These are phyloP conservation scores for Cephus rjabovi DNA, from an alignment of 2,888 invertebrate species.

Conservation along the genomic window DNA sequence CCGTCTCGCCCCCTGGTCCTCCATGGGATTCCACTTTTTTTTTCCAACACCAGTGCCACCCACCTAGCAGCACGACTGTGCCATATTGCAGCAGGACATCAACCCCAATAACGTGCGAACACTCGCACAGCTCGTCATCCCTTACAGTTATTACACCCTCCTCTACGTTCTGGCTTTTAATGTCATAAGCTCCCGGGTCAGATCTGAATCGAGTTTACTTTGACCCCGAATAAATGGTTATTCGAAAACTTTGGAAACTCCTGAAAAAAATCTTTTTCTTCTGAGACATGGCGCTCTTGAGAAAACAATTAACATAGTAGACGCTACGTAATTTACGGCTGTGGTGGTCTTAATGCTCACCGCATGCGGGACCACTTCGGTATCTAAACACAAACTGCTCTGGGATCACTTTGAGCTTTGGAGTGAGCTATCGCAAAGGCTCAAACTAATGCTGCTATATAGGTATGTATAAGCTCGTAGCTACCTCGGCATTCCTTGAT, in stretches of 20 bases:
- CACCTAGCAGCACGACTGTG: neutral
- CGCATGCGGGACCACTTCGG: neutral
- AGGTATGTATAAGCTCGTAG: constrained; percentile 2
- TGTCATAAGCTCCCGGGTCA: constrained; percentile 11
- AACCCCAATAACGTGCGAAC: constrained; percentile 29
- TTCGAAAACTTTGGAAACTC: neutral
- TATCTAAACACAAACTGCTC: neutral
- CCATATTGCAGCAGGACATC: constrained; percentile 22
- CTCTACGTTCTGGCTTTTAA: constrained; percentile 25
- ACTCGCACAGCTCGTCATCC: constrained; percentile 19
- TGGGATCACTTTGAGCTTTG: too few species aligned
- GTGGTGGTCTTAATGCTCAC: neutral
- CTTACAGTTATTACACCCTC: constrained; percentile 24
- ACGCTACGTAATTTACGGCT: neutral
- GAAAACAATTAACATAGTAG: neutral
- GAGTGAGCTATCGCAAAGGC: too few species aligned
- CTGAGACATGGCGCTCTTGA: neutral
- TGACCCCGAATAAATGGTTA: neutral
- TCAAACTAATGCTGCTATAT: neutral
- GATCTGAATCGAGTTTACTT: neutral
- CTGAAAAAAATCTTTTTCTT: neutral
- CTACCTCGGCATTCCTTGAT: constrained; percentile 6
- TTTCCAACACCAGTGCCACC: constrained; percentile 7
- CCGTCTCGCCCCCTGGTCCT: constrained; percentile 14
- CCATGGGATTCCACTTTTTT: constrained; percentile 15